Evolutionary conservation across 2,888 invertebrate species (phyloP).

Genomic region (Fabriciana adippe): DNA sequence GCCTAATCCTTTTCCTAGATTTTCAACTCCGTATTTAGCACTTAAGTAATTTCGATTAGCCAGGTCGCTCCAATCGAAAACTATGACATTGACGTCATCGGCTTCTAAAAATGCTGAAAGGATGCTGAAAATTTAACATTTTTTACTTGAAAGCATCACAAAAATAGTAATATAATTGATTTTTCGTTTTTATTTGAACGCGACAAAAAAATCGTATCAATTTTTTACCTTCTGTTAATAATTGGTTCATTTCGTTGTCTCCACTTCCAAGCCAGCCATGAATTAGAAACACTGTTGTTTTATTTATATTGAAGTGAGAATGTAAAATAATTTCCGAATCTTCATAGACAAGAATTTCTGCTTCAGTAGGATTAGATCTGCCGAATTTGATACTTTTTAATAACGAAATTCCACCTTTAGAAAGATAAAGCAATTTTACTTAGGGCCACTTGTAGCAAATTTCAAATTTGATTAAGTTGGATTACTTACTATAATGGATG

Average conservation of each 20-base stretch:
- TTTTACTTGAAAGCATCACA: background rate
- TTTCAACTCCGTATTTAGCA: conserved; percentile 16
- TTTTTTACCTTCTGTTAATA: conserved; percentile 20
- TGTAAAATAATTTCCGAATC: conserved; percentile 5
- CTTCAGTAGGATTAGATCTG: conserved; percentile 7
- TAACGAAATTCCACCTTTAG: no score
- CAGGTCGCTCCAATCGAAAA: conserved; percentile 24
- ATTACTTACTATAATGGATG: no score
- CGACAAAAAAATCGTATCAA: no score
- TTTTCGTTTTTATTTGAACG: background rate
- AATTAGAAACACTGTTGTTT: conserved; percentile 20
- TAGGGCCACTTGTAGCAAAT: no score
- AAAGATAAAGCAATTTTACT: no score
- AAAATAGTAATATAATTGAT: background rate
- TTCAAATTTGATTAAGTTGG: no score
- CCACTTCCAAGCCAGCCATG: conserved; percentile 27
- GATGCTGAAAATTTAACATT: conserved; percentile 3
- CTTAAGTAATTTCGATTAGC: conserved; percentile 21
- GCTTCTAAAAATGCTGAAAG: conserved; percentile 21
- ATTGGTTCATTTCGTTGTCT: conserved; percentile 21
- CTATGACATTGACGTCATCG: conserved; percentile 16
- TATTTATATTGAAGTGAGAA: conserved; percentile 14
- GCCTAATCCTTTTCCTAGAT: conserved; percentile 10
- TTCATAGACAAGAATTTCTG: conserved; percentile 4
- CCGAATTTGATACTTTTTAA: background rate